Evolutionary conservation across 2,797 vertebrate species (phyloP), one percentile per base, ranked within the genome.

Genomic region (Characodon lateralis): DNA sequence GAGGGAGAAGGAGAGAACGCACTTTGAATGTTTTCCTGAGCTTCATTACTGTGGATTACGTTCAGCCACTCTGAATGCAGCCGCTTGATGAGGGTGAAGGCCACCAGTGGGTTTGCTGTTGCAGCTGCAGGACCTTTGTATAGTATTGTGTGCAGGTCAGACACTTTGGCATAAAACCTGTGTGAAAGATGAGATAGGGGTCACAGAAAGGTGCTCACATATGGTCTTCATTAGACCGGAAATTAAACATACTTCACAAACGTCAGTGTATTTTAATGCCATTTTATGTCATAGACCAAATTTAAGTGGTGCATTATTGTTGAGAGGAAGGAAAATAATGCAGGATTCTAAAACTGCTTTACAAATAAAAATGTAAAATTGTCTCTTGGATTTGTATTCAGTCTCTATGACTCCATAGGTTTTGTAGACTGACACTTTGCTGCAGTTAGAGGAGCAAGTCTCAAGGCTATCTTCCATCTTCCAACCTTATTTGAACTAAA

Each of bases 71-170:
- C 97, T 0, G 95, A 97, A 75, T 97, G 96, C 24, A 99, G 93
- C 6, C 98, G 95, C 88, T 99, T 99, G 93, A 99, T 96, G 84
- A 99, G 95, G 48, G 96, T 94, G 90, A 96, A 99, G 0, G 97
- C 96, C 77, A 96, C 77, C 85, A 99, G 86, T 0, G 98, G 98
- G 92, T 99, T 98, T 3, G 94, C 93, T 88, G 96, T 92, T 0
- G 95, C 94, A 41, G 89, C 41, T 0, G 87, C 20, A 0, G 93
- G 80, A 5, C 94, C 95, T 74, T 93, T 90, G 81, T 93, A 94
- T 2, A 94, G 87, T 13, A 89, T 84, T 59, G 71, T 58, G 80
- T 99, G 98, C 81, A 97, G 88, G 0, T 86, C 84, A 7, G 93
- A 95, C 26, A 98, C 96, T 93, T 96, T 98, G 84, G 94, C 87